Evolutionary conservation across 1,140 invertebrate species (phyloP).

Genomic region (Steinernema khuongi): DNA sequence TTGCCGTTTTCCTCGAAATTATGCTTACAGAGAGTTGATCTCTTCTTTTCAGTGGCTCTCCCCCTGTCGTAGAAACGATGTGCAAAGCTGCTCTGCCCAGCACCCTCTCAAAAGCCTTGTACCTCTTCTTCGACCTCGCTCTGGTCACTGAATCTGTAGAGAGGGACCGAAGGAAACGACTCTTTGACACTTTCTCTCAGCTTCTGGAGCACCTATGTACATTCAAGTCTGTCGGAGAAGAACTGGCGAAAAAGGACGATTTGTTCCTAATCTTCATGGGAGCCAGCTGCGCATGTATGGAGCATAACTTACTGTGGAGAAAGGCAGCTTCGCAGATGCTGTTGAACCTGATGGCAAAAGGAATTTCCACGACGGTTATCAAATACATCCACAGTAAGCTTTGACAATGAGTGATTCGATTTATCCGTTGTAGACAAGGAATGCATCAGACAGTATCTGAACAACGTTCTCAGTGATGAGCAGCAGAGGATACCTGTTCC

Average conservation of each 20-base stretch:
- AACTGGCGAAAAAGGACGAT: conserved; percentile 91
- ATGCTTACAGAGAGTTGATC: too few relatives aligned
- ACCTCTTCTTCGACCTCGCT: conserved; percentile 95
- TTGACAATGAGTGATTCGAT: conserved; percentile 21
- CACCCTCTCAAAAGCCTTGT: conserved; percentile 94
- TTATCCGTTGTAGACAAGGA: conserved; percentile 74
- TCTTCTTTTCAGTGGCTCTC: conserved; percentile 45
- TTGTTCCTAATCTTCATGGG: conserved; percentile 88
- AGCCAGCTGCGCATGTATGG: conserved; percentile 70
- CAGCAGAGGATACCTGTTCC: conserved; percentile 74
- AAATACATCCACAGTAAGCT: conserved; percentile 87
- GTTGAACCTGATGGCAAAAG: conserved; percentile 87
- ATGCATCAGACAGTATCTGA: conserved; percentile 86
- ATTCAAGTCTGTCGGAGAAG: conserved; percentile 80
- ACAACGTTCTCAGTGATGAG: conserved; percentile 85
- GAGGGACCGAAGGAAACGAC: conserved; percentile 13
- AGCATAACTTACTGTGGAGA: conserved; percentile 85
- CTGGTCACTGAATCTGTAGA: conserved; percentile 46
- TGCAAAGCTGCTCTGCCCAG: conserved; percentile 88
- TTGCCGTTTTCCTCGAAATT: conserved; percentile 17
- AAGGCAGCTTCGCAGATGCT: conserved; percentile 92
- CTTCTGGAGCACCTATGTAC: conserved; percentile 86
- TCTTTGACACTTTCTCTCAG: conserved; percentile 61
- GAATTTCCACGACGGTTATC: conserved; percentile 81
- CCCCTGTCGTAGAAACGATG: conserved; percentile 68